Evolutionary conservation across 1,140 invertebrate genomes (phyloP), one percentile per base, ranked within the genome.

Genomic region (Mactra quadrangularis): DNA sequence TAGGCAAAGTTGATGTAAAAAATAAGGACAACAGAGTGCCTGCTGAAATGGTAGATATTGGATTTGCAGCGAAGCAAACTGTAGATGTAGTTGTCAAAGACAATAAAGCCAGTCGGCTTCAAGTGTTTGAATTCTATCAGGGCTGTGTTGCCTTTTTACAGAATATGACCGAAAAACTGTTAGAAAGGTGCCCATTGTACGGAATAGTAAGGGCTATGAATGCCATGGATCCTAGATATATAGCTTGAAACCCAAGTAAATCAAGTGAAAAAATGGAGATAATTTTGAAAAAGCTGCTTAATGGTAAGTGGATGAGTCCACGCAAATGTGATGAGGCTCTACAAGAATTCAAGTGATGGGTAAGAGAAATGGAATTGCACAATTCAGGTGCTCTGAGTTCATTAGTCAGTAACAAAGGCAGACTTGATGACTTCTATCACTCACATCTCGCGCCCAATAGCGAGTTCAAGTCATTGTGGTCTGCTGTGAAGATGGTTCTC

Each of bases 151-250:
- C 6, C n/a, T 62, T 33, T 33, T 62, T 50, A n/a, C 35, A 25
- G 17, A 47, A 25, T 22, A 45, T 50, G 60, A 6, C 38, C 19
- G 19, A 17, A 31, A 31, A 62, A 50, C 52, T 83, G 27, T 57
- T 75, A 25, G 70, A 83, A 70, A 83, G 71, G 59, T 62, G 66
- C 27, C 81, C 57, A 13, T 64, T 75, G 59, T 77, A 62, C 29
- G 66, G 29, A 70, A 59, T 59, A 59, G 55, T 27, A 59, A 59
- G 55, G 27, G 55, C 55, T 4, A 59, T 59, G 55, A 31, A 70
- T 70, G 66, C 45, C 25, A 38, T 52, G 47, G 38, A 70, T 52
- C 66, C 66, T 50, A 25, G 29, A 70, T 70, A 50, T 52, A 70
- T 70, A 50, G 66, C 66, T 50, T 50, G 66, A 27, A 47, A 70